Percentiles rank a stretch among this genome's conserved stretches.
These are phyloP conservation scores for Picus viridis DNA, from an alignment of 2,797 vertebrate genomes.

Conservation along the genomic window DNA sequence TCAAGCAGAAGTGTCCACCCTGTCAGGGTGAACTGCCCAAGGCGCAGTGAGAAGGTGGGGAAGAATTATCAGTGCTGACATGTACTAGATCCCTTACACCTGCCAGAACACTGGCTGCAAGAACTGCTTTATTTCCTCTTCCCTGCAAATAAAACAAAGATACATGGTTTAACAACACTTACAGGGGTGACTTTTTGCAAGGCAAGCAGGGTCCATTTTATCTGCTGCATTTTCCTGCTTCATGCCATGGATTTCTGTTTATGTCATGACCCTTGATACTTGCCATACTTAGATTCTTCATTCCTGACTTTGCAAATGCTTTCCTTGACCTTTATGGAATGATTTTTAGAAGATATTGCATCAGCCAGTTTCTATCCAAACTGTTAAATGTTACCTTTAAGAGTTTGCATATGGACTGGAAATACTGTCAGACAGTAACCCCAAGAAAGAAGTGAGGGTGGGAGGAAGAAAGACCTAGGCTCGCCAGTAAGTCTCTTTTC, in stretches of 20 bases:
- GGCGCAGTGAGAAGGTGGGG: neutral
- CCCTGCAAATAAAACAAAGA: neutral
- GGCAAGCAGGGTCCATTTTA: neutral
- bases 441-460: neutral
- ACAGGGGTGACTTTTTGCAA: neutral
- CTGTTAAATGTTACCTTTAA: neutral
- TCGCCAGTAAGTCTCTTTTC: neutral
- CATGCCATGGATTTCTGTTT: neutral
- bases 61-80: neutral
- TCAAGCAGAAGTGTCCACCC: accelerated
- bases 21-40: neutral
- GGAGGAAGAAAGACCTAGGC: neutral
- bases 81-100: neutral
- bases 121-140: neutral
- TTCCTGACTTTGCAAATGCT: neutral
- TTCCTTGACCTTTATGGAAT: neutral
- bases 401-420: accelerated
- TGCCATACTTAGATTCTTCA: neutral
- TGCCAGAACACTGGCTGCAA: neutral
- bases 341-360: neutral
- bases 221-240: neutral
- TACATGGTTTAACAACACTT: neutral
- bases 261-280: neutral
- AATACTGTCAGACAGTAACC: neutral
- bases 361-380: neutral